Evolutionary conservation across 1,140 invertebrate genomes (phyloP), one percentile per base, ranked within the genome.

Genomic region (Cyphomyrmex costatus): DNA sequence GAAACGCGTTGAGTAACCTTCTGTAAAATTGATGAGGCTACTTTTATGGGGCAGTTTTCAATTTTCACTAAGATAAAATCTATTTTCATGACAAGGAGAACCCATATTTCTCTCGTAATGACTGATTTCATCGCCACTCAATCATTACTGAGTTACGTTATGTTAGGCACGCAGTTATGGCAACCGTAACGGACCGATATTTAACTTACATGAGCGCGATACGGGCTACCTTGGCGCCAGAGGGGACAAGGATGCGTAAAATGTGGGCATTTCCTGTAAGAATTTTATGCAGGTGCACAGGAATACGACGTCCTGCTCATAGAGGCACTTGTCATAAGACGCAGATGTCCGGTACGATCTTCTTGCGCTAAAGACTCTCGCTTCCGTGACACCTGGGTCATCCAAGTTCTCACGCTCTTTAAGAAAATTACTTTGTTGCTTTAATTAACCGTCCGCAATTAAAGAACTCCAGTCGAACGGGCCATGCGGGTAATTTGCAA

Each of bases 271-370:
- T 90, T 90, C 88, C 89, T 90, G 85, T 33, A 12, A 56, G 73
- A 85, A 66, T 71, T 68, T 71, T 46, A 49, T 88, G 91, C 91
- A 93, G 92, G 91, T 92, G 91, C 82, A 73, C 88, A 46, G 82
- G 78, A 77, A 65, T 86, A 90, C 77, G 49, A 88, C 86, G 86
- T 91, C 89, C 88, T 91, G 86, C 86, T 86, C 86, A 61, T 60
- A 66, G 76, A 68, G 77, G 63, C 89, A 92, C 90, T 93, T 89
- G 89, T 77, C 78, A 58, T 33, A 86, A 68, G 86, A 83, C 85
- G 89, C 92, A 92, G 90, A 91, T 92, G 88, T 92, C 73, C 84
- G 30, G 66, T 61, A 60, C 77, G 51, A 21, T 86, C 82, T 79
- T 63, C 66, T 89, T 70, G 60, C 78, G 56, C 19, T 33, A 24